A percentile compares a stretch with the other conserved stretches of the same genome.
Conservation (phyloP, 1,140 invertebrate species). For the Anagrus nilaparvatae region DNA sequence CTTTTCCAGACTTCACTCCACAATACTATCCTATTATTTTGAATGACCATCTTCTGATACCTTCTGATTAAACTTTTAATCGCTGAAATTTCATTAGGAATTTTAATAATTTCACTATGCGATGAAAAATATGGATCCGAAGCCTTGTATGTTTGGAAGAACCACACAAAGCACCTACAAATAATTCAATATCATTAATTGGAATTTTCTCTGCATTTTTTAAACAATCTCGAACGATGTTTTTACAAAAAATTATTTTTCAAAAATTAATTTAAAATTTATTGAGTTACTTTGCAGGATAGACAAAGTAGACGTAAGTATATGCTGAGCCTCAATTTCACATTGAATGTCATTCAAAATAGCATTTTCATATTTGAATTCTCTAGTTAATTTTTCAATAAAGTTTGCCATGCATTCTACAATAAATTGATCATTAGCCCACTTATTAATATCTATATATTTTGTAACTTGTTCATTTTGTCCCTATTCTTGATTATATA, state of each 20-base stretch:
- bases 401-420: conserved; percentile 11
- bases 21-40: no score
- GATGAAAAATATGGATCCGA: background rate
- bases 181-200: background rate
- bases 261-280: background rate
- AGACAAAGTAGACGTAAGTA: conserved; percentile 8
- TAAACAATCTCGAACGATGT: background rate
- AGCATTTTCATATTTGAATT: conserved; percentile 9
- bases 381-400: conserved; percentile 15
- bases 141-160: background rate
- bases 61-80: no score
- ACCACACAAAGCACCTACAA: background rate
- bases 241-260: background rate
- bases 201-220: background rate
- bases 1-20: no score
- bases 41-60: no score
- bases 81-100: no score
- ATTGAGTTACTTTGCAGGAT: background rate
- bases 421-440: conserved; percentile 8
- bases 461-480: no score
- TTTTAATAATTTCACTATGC: no score
- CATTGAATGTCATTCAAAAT: conserved; percentile 2
- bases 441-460: background rate
- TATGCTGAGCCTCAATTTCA: background rate
- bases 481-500: no score